These are phyloP conservation scores for Congeria kusceri DNA, from an alignment of 2,888 invertebrate genomes.

Conservation along the genomic window DNA sequence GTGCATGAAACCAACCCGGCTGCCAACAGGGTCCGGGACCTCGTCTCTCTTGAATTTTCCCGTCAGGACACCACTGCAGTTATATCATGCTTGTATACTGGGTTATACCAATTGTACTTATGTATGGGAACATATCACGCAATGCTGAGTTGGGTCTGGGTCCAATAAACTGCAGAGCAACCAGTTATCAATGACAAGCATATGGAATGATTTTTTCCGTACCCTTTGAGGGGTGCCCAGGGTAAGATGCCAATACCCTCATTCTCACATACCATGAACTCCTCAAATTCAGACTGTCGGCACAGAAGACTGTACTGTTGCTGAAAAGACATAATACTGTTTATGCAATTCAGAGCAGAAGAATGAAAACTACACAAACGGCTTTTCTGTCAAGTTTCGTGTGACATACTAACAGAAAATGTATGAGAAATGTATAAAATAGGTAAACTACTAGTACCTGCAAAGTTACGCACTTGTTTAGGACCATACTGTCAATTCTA, in stretches of 20 bases:
- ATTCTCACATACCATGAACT: conserved; percentile 77
- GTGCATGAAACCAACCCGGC: conserved; percentile 43
- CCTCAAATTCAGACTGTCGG: conserved; percentile 79
- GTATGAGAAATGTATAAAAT: no score
- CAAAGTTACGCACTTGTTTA: conserved; percentile 46
- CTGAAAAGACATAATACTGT: conserved; percentile 54
- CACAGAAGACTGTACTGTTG: conserved; percentile 81
- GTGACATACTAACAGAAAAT: no score
- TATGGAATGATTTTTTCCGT: no score
- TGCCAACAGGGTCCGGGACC: conserved; percentile 35
- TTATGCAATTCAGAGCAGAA: no score
- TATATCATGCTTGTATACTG: neutral
- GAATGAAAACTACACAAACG: no score
- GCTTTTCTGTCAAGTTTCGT: no score
- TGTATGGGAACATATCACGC: no score
- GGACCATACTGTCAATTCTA: conserved; percentile 57
- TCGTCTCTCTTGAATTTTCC: conserved; percentile 64
- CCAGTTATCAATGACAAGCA: no score
- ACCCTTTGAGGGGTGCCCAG: conserved; percentile 75
- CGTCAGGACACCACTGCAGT: conserved; percentile 62
- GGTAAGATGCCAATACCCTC: conserved; percentile 81
- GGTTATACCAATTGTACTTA: no score
- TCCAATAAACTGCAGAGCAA: neutral
- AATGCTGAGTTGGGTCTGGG: no score
- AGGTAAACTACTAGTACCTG: no score